Evolutionary conservation across 2,113 vertebrate species (phyloP), one percentile per base, ranked within the genome.

Genomic region (Rhineura floridana): DNA sequence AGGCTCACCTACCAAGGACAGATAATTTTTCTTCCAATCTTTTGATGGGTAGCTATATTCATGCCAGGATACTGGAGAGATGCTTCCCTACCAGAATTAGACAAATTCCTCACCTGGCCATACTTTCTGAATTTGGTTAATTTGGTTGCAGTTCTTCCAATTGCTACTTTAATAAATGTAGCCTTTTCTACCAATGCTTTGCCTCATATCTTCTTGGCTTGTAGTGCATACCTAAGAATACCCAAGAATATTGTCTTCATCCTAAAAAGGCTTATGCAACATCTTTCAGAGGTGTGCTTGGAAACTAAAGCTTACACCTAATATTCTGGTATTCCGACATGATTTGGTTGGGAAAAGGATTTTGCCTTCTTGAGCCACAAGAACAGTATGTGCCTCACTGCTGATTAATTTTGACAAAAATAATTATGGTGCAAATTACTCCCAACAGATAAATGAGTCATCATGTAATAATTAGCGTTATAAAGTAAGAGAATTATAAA

Each of bases 331-430:
- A 67, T 65, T 78, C 12, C 75, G 79, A 69, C 73, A 48, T 67
- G 63, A 86, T 50, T 79, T 78, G 59, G 65, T 42, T 52, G 6
- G 62, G 5, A 50, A 86, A 79, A 39, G 12, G 46, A 50, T 59
- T 42, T 79, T 79, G 50, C 59, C 69, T 46, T 77, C 42, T 46
- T 85, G 75, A 78, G 62, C 79, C 42, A 36, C 73, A 63, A 82
- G 52, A 62, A 73, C 67, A 87, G 30, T 75, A 67, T 48, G 70
- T 82, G 21, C 39, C 44, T 81, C 67, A 73, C 69, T 82, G 33
- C 79, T 82, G 86, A 81, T 87, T 48, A 75, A 39, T 72, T 82
- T 73, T 87, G 79, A 36, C 69, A 87, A 81, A 87, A 87, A 80
- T 62, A 82, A 87, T 63, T 81, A 87, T 48, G 69, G 42, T 62